phyloP scores from a whole-genome alignment of 2,113 vertebrate species.

The Aplodontia rufa region DNA sequence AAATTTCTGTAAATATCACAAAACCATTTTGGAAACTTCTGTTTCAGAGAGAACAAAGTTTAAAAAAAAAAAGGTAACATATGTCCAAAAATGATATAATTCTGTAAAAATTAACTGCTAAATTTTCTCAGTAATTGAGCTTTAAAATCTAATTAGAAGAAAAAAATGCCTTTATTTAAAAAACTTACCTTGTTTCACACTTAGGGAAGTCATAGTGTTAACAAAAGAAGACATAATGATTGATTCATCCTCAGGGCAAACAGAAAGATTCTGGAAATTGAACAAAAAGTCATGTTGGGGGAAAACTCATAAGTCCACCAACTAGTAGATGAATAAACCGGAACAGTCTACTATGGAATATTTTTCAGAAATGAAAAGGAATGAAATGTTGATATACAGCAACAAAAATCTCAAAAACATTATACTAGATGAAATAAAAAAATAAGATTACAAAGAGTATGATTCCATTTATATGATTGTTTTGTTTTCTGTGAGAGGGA shows the following conservation, averaged over 20 bases:
- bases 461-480: not conserved
- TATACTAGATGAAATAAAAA: slow-evolving; percentile 14
- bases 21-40: not conserved
- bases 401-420: slow-evolving; percentile 36
- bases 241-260: slow-evolving; percentile 98
- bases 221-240: slow-evolving; percentile 99
- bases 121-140: slow-evolving; percentile 15
- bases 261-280: slow-evolving; percentile 93
- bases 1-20: slow-evolving; percentile 26
- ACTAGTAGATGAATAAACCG: not conserved
- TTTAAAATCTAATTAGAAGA: slow-evolving; percentile 30
- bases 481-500: too few species aligned
- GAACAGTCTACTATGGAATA: not conserved
- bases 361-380: not conserved
- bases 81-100: not conserved
- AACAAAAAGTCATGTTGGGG: slow-evolving; percentile 32
- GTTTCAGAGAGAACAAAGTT: not conserved
- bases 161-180: slow-evolving; percentile 45
- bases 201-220: slow-evolving; percentile 99
- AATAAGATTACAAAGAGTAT: not conserved
- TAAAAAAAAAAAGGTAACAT: not conserved
- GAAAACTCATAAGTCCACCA: not conserved
- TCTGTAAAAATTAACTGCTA: slow-evolving; percentile 30
- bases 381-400: not conserved
- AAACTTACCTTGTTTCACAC: slow-evolving; percentile 95